phyloP scores from a whole-genome alignment of 1,140 invertebrate species.

The Helicoverpa zea region DNA sequence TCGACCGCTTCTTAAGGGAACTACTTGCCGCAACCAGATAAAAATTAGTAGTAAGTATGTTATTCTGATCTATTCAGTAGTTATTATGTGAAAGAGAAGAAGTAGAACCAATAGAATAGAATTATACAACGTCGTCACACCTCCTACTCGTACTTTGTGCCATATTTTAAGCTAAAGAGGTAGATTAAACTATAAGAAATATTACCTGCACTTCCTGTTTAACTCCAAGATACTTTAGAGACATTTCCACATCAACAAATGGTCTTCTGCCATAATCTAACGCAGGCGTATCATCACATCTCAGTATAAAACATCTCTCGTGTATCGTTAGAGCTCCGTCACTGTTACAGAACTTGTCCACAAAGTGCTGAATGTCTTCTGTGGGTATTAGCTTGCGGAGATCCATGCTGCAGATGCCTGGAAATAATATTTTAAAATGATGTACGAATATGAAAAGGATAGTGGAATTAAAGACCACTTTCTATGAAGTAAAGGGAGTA shows the following conservation, averaged over 20 bases:
- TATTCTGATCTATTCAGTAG: too few relatives aligned
- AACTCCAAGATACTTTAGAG: constrained; percentile 68
- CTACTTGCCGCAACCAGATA: too few relatives aligned
- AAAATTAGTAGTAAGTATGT: too few relatives aligned
- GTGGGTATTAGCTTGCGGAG: constrained; percentile 78
- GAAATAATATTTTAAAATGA: background rate
- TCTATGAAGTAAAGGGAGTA: too few relatives aligned
- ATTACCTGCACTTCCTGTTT: constrained; percentile 55
- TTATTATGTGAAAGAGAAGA: too few relatives aligned
- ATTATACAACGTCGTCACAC: too few relatives aligned
- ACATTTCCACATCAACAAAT: constrained; percentile 75
- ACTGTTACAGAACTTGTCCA: constrained; percentile 67
- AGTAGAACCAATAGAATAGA: too few relatives aligned
- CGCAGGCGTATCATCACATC: constrained; percentile 57
- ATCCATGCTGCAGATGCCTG: constrained; percentile 80
- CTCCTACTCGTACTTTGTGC: too few relatives aligned
- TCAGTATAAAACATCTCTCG: constrained; percentile 74
- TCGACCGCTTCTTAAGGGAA: too few relatives aligned
- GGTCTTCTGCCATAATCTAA: constrained; percentile 55
- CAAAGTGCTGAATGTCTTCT: constrained; percentile 66
- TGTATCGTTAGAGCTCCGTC: constrained; percentile 64
- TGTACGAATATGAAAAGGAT: too few relatives aligned
- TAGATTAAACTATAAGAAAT: background rate
- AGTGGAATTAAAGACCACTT: too few relatives aligned
- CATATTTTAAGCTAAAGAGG: too few relatives aligned